Evolutionary conservation across 2,113 vertebrate species (phyloP), one percentile per base, ranked within the genome.

Genomic region (Silurus glanis): DNA sequence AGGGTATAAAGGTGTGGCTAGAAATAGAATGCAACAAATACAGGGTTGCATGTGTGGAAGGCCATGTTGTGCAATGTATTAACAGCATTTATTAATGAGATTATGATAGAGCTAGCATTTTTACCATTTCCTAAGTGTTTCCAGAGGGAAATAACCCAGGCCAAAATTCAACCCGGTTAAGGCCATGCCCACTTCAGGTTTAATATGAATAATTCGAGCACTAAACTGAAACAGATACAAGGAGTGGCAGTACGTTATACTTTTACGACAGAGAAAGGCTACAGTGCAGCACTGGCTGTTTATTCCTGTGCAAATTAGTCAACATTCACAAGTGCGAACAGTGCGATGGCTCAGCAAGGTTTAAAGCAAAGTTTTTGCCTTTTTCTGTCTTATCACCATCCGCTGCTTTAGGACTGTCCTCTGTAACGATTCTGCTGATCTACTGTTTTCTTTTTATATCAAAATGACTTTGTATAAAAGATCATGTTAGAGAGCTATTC

Each of bases 401-500:
- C 92, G 91, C 90, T 92, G 76, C 87, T 91, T 94, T 92, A 91
- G 88, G 93, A 84, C 87, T 91, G 87, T 90, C 85, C 88, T 90
- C 89, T 86, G 87, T 88, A 91, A 92, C 88, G 84, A 90, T 93
- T 95, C 91, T 92, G 93, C 94, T 94, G 91, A 91, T 91, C 92
- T 92, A 88, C 91, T 93, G 91, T 93, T 94, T 94, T 89, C 83
- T 90, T 90, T 88, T 89, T 92, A 91, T 90, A 91, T 92, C 90
- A 91, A 91, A 92, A 93, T 90, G 90, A 91, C 89, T 76, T 89
- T 93, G 92, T 93, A 93, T 92, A 91, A 91, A 90, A 94, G 93
- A 95, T 94, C 94, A 93, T 87, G 90, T 95, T 93, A 17, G 74
- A 74, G 71, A 80, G 23, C 69, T 47, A n/a, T 3, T 47, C 51